Evolutionary conservation across 2,113 vertebrate species (phyloP).

Genomic region (Triplophysa tibetana): DNA sequence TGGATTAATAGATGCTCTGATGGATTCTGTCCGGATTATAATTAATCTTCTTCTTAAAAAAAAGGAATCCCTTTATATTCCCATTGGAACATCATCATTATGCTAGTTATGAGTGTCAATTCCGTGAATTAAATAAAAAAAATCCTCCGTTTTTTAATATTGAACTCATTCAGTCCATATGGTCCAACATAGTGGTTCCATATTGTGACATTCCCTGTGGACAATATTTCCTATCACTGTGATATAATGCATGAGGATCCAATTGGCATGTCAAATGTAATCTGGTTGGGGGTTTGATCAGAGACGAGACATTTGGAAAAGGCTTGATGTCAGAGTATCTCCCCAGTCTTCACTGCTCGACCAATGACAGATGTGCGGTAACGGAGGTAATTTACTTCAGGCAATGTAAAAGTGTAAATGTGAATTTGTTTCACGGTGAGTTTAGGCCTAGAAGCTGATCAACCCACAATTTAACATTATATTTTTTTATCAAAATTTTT

Average conservation of each 20-base stretch:
- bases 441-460: not conserved
- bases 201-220: not conserved
- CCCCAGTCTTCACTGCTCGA: slow-evolving; percentile 55
- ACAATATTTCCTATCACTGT: not conserved
- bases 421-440: slow-evolving; percentile 3
- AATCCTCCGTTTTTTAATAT: not conserved
- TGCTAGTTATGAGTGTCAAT: not conserved
- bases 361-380: slow-evolving; percentile 52
- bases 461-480: not conserved
- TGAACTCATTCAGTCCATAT: not conserved
- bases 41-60: not conserved
- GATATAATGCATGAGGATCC: slow-evolving; percentile 22
- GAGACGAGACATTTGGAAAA: slow-evolving; percentile 15
- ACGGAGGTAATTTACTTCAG: slow-evolving; percentile 15
- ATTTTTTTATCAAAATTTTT: too few species aligned
- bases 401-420: not conserved
- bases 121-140: too few species aligned
- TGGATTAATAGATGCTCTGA: slow-evolving; percentile 12
- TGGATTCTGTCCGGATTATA: slow-evolving; percentile 3
- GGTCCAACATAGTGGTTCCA: not conserved
- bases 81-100: not conserved
- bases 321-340: slow-evolving; percentile 39
- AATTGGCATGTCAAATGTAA: slow-evolving; percentile 14
- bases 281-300: slow-evolving; percentile 1
- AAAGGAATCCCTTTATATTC: not conserved